Base-by-base conservation (phyloP, 2,888 invertebrate genomes). In the Sphaeridia pumilis region DNA sequence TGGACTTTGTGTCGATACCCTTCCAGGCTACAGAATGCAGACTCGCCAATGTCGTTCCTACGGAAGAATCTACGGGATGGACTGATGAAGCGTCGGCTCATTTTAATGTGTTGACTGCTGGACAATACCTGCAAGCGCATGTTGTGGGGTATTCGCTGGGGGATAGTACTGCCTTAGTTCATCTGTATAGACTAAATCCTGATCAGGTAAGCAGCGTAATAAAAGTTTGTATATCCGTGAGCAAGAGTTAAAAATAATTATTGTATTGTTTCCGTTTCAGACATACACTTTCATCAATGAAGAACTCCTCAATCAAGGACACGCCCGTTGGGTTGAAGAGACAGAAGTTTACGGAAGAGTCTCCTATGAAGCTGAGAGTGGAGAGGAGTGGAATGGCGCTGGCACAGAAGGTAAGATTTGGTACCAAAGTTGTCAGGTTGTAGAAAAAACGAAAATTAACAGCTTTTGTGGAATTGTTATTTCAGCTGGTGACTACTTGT, bases 21-120 rank as follows among this genome's bases (percentile, higher is more conserved):
- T 97, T 97, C 80, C 95, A 97, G 79, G 90, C 95, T 54, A 84
- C 88, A 46, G 97, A 98, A 75, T 90, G 94, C 69, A 80, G 84
- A 70, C 75, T 98, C 68, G 89, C 89, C n/a, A 83, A 89, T 72
- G 78, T 94, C 65, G 80, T 80, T 71, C 87, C 92, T 52, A 75
- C 79, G 53, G 78, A 79, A 68, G 71, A 67, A 55, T 67, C 67
- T 41, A 67, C 67, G 28, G 70, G 68, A 25, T 90, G 89, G 87
- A 78, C 80, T 64, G 75, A 79, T 59, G 87, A 87, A 68, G 86
- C 90, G 49, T 79, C 79, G 54, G 78, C 81, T 63, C 77, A 84
- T 63, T 81, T 93, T 71, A 81, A 81, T 66, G 81, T 83, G 53
- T 74, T 90, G 67, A 87, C 87, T 60, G 81, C 81, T 67, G 86